Evolutionary conservation across 2,797 vertebrate species (phyloP), one percentile per base, ranked within the genome.

Genomic region (Acridotheres tristis): DNA sequence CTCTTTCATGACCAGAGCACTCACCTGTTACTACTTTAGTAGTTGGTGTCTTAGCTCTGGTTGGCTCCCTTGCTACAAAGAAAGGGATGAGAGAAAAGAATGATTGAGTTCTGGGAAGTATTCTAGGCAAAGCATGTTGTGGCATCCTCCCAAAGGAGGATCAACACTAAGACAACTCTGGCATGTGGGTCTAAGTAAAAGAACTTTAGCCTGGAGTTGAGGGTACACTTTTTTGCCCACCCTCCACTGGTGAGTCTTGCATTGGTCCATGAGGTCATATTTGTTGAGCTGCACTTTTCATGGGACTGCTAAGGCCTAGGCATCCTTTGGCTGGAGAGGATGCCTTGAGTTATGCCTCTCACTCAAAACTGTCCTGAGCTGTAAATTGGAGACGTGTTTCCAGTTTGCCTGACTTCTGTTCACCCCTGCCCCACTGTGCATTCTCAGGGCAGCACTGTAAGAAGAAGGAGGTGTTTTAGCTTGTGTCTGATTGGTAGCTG

Each of bases 11-110:
- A 82, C 87, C 61, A 89, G 87, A 96, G 83, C 67, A 85, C 86
- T 94, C 88, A 94, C 71, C 83, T 88, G 62, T 63, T 87, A 84
- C 90, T 93, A 95, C 67, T 92, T 90, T 92, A 95, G 76, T 95
- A 87, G 61, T 57, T 95, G 88, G 68, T 85, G 30, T 94, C 65
- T 90, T 89, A 88, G 68, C 86, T 95, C 61, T 96, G 79, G 84
- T 85, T 93, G 84, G 72, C 74, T 92, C 75, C 43, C 90, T 94
- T 90, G 78, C 88, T 93, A 94, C 42, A 93, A 95, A 93, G 92
- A 90, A 83, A 89, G 61, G 68, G 71, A 89, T 1, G 45, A 94
- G 53, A 95, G 53, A 87, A 95, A 93, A 92, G 29, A 87, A 71
- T 23, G 9, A 13, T 77, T 89, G 87, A 93, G 77, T 89, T 55